Base-by-base conservation (phyloP, 2,888 invertebrate species). In the Salticus scenicus region DNA sequence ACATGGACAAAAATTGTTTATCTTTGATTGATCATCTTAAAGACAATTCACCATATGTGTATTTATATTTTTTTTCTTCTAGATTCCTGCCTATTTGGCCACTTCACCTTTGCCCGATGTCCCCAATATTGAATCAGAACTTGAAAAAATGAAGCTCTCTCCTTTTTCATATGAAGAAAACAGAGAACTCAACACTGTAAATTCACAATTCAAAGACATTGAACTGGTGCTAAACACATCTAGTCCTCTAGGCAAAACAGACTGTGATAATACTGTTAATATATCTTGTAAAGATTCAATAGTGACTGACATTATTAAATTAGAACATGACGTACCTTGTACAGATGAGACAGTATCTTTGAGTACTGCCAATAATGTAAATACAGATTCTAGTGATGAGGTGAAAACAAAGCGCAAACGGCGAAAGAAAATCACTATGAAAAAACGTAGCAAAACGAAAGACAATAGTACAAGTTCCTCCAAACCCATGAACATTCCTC, bases 21-120 rank as follows among this genome's bases (percentile, higher is more conserved):
- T n/a, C n/a, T n/a, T n/a, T n/a, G n/a, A n/a, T n/a, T n/a, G n/a
- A n/a, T n/a, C n/a, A n/a, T n/a, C n/a, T n/a, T n/a, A n/a, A n/a
- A n/a, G n/a, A n/a, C n/a, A n/a, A n/a, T n/a, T n/a, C n/a, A n/a
- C n/a, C n/a, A n/a, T n/a, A n/a, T n/a, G n/a, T 37, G 10, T 37
- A 37, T 37, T 37, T 4, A 37, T 37, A 0, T 12, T 42, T 30
- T 64, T 37, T 8, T 51, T 30, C 12, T 64, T 69, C 88, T 88
- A 90, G 89, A 89, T 92, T 89, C 96, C 98, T 0, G 95, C 95
- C 47, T 96, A 98, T 91, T 93, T 99, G 89, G 98, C 98, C 80
- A 98, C 98, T 28, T 98, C 98, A 4, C 98, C 99, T 17, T 95
- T 99, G 89, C 98, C 97, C 1, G 89, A 90, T 4, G 81, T 89